Evolutionary conservation across 1,140 invertebrate genomes (phyloP).

Genomic region (Aethina tumida): DNA sequence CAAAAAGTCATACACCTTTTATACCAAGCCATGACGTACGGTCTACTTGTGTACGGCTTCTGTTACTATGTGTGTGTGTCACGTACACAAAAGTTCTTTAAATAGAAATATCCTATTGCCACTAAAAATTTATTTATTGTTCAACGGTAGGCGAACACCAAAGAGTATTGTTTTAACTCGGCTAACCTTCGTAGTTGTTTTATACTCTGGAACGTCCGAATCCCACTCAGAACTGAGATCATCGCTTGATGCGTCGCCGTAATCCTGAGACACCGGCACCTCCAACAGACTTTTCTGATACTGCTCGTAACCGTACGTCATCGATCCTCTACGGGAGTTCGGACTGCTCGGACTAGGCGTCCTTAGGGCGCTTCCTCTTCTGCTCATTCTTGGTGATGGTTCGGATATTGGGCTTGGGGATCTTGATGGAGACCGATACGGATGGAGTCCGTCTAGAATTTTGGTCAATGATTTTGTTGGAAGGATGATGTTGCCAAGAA

Average conservation of each 20-base stretch:
- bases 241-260: slow-evolving; percentile 74
- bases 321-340: slow-evolving; percentile 29
- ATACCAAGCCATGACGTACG: no score
- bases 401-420: slow-evolving; percentile 23
- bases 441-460: slow-evolving; percentile 13
- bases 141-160: no score
- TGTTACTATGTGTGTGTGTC: no score
- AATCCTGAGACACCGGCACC: slow-evolving; percentile 62
- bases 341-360: slow-evolving; percentile 27
- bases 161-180: no score
- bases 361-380: slow-evolving; percentile 22
- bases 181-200: no score
- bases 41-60: no score
- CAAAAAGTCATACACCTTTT: no score
- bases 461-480: slow-evolving; percentile 12
- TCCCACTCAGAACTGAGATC: slow-evolving; percentile 86
- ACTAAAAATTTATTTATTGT: no score
- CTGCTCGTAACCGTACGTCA: slow-evolving; percentile 60
- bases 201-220: slow-evolving; percentile 57
- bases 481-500: slow-evolving; percentile 2
- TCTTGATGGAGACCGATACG: slow-evolving; percentile 16
- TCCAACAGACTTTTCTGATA: slow-evolving; percentile 65
- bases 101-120: no score
- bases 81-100: no score
- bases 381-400: slow-evolving; percentile 17